A percentile compares a stretch with the other conserved stretches of the same genome.
These are phyloP conservation scores for Garrulus glandarius DNA, from an alignment of 2,797 vertebrate species.

Conservation along the genomic window DNA sequence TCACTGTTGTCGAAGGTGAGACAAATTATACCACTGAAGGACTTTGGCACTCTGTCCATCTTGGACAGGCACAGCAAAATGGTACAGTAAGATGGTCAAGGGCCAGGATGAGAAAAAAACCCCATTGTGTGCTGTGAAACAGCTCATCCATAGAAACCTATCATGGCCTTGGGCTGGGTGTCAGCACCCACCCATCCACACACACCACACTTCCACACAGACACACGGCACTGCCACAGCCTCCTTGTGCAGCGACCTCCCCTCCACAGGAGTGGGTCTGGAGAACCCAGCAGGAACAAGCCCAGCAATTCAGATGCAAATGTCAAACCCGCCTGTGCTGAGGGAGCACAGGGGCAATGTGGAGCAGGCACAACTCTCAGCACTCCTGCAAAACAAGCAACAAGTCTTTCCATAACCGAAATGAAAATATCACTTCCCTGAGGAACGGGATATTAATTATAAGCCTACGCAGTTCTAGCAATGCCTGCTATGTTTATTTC, in stretches of 20 bases:
- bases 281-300: background rate
- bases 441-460: constrained; percentile 18
- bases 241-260: fast-evolving
- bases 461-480: background rate
- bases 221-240: fast-evolving
- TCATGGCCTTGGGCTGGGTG: background rate
- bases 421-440: constrained; percentile 17
- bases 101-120: background rate
- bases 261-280: background rate
- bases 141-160: background rate
- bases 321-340: background rate
- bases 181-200: background rate
- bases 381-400: background rate
- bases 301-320: background rate
- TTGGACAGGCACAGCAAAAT: background rate
- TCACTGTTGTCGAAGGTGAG: background rate
- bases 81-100: background rate
- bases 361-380: background rate
- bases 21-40: background rate
- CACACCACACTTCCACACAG: fast-evolving
- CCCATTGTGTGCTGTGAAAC: fast-evolving
- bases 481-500: constrained; percentile 35
- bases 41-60: background rate
- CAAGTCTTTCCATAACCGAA: background rate
- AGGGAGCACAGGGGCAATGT: background rate